phyloP scores from a whole-genome alignment of 2,888 invertebrate genomes.

The Pyrochroa serraticornis region DNA sequence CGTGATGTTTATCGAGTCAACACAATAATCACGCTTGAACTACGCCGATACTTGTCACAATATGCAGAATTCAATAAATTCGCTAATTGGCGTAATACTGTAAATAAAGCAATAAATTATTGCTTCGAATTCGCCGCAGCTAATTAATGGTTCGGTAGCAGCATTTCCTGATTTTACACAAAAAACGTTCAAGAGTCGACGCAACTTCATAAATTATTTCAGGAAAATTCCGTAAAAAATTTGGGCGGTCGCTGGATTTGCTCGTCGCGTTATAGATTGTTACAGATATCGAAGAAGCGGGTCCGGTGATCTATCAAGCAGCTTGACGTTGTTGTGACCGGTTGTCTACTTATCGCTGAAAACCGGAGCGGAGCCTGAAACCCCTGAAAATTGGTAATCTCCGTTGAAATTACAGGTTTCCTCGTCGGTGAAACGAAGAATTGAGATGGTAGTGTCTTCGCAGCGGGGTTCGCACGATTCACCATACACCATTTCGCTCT shows the following conservation, averaged over 20 bases:
- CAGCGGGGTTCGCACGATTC: slow-evolving; percentile 25
- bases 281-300: slow-evolving; percentile 2
- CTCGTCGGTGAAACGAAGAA: slow-evolving; percentile 12
- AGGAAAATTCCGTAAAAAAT: neutral
- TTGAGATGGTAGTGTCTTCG: slow-evolving; percentile 23
- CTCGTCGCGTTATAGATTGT: slow-evolving; percentile 1
- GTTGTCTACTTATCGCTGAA: slow-evolving; percentile 16
- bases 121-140: slow-evolving; percentile 10
- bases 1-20: neutral
- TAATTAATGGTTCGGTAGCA: slow-evolving; percentile 19
- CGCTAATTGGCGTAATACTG: slow-evolving; percentile 25
- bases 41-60: slow-evolving; percentile 4
- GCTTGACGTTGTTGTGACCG: slow-evolving; percentile 25
- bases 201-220: slow-evolving; percentile 10
- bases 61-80: slow-evolving; percentile 10
- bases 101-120: slow-evolving; percentile 21
- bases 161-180: slow-evolving; percentile 18
- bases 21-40: slow-evolving; percentile 5
- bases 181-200: slow-evolving; percentile 15
- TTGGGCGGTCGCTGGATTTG: too few species aligned
- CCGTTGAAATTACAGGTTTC: neutral
- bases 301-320: slow-evolving; percentile 21
- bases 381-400: neutral
- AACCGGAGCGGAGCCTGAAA: neutral
- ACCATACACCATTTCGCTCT: slow-evolving; percentile 1